Evolutionary conservation across 1,140 invertebrate genomes (phyloP).

Genomic region (Mercenaria mercenaria): DNA sequence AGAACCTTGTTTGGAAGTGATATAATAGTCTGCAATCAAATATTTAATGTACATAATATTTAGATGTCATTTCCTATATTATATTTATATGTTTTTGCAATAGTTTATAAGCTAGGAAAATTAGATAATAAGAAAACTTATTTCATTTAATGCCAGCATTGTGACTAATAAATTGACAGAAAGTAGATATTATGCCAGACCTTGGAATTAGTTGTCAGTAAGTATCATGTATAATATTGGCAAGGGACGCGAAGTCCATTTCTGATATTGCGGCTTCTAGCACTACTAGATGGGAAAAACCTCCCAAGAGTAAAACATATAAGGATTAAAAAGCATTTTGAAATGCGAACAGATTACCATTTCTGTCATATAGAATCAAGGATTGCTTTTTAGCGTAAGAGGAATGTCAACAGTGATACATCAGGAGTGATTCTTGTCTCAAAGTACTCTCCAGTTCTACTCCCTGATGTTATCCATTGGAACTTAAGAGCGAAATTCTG

Average conservation of each 20-base stretch:
- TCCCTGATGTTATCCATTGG: neutral
- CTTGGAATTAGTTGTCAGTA: neutral
- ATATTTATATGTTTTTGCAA: too few species aligned
- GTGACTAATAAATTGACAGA: neutral
- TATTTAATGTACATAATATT: too few species aligned
- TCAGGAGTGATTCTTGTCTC: neutral
- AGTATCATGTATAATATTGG: neutral
- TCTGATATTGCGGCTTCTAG: conserved; percentile 6
- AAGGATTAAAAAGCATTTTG: conserved; percentile 28
- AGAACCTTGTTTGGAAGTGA: too few species aligned
- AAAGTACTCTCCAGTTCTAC: neutral
- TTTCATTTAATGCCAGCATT: too few species aligned
- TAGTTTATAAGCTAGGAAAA: too few species aligned
- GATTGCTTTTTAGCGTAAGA: neutral
- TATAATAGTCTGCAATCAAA: too few species aligned
- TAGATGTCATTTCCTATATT: too few species aligned
- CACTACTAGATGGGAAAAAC: neutral
- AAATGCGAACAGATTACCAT: neutral
- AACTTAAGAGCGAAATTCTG: too few species aligned
- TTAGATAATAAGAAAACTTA: too few species aligned
- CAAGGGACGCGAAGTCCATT: conserved; percentile 42
- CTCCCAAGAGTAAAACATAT: neutral
- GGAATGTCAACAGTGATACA: conserved; percentile 26
- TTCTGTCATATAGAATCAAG: conserved; percentile 12
- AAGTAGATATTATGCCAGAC: neutral